Evolutionary conservation across 2,888 invertebrate species (phyloP), one percentile per base, ranked within the genome.

Genomic region (Scaptomyza cyrtandrae): DNA sequence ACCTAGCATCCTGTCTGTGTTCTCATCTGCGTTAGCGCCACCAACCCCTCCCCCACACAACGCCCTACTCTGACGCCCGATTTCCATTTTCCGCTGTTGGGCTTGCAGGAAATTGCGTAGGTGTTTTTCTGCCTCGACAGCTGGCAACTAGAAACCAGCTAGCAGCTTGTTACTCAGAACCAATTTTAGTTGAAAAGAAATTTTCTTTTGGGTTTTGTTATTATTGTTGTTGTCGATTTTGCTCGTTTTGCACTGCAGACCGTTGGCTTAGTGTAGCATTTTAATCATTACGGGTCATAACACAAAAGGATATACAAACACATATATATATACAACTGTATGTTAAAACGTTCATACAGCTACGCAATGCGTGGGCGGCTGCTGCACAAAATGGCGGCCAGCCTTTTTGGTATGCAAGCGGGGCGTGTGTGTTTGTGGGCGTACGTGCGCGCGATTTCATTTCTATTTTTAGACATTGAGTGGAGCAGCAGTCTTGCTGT

Each of bases 91-190:
- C 77, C 85, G 80, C 69, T 86, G 71, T 70, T 67, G 74, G 71
- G 77, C 78, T 65, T 75, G 78, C 87, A 88, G 83, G 89, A 88
- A 81, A 84, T 88, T 86, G 84, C 87, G 84, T 84, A 84, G 84
- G 84, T 84, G 84, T 84, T 88, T 64, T 64, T 16, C 39, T 87
- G 62, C 69, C 76, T 57, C 62, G 65, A 55, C 66, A 67, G 70
- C 65, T 67, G 54, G 46, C 58, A 63, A 74, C 59, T 55, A 55
- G 67, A 58, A 19, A 13, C 13, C 49, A 33, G 16, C 58, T 53
- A 74, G 62, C 55, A 60, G 67, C 63, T 67, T 44, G 43, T 56
- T 46, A 60, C 57, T 54, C 54, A 46, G 41, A 41, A 55, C 45
- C 61, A 64, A 67, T 66, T 78, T 81, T 7, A 37, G 72, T 59